These are phyloP conservation scores for Diogma glabrata DNA, from an alignment of 2,888 invertebrate genomes.

Conservation along the genomic window DNA sequence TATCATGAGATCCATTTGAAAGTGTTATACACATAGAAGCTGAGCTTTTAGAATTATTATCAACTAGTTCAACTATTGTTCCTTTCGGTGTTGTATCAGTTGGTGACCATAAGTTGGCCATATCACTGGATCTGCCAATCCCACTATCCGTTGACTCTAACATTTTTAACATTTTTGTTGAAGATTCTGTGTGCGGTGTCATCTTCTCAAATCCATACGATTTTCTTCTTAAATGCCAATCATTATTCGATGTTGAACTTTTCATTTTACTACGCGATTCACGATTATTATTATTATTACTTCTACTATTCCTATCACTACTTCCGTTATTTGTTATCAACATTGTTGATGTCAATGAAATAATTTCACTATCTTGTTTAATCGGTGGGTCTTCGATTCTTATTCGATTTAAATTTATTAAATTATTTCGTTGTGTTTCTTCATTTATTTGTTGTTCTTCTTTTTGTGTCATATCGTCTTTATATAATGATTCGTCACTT, in stretches of 20 bases:
- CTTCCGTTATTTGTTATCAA: neutral
- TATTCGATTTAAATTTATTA: neutral
- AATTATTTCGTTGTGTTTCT: neutral
- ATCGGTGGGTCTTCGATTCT: neutral
- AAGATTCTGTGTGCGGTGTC: slow-evolving; percentile 31
- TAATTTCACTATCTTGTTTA: slow-evolving; percentile 1
- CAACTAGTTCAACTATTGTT: slow-evolving; percentile 32
- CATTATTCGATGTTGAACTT: slow-evolving; percentile 28
- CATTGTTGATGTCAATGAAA: no score
- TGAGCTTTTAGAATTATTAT: slow-evolving; percentile 10
- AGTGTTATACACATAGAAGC: slow-evolving; percentile 2
- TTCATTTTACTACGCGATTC: slow-evolving; percentile 22
- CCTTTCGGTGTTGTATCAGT: slow-evolving; percentile 22
- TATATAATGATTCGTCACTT: slow-evolving; percentile 38
- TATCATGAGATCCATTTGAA: neutral
- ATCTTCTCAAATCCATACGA: slow-evolving; percentile 64
- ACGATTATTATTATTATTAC: neutral
- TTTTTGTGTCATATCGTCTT: slow-evolving; percentile 29
- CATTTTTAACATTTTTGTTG: slow-evolving; percentile 45
- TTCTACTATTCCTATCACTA: no score
- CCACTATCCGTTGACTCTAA: slow-evolving; percentile 72
- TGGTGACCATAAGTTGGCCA: slow-evolving; percentile 39
- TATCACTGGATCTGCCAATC: slow-evolving; percentile 58
- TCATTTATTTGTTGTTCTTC: slow-evolving; percentile 4
- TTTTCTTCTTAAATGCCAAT: slow-evolving; percentile 63